These are phyloP conservation scores for Copsychus sechellarum DNA, from an alignment of 2,113 vertebrate species.

Conservation along the genomic window DNA sequence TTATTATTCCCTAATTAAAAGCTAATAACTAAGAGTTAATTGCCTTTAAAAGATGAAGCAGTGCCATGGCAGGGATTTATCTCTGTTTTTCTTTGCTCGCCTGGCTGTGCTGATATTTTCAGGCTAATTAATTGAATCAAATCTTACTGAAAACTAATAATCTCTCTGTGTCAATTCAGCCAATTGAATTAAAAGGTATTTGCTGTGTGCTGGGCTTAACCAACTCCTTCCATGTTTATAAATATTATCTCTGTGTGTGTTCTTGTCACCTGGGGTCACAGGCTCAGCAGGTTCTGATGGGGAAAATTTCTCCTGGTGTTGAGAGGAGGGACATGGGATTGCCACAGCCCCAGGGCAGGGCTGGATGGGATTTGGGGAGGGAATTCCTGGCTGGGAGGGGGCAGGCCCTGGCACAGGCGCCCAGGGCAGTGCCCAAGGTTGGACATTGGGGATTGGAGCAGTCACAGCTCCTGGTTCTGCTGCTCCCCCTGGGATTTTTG, in stretches of 20 bases:
- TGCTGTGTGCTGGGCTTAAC: background rate
- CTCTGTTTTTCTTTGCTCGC: conserved; percentile 70
- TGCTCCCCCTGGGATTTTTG: rapidly evolving
- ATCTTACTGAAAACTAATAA: conserved; percentile 66
- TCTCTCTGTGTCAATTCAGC: conserved; percentile 9
- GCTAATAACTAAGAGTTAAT: conserved; percentile 82
- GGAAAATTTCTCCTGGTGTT: background rate
- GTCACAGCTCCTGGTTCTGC: rapidly evolving
- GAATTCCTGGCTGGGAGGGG: rapidly evolving
- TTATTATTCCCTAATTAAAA: conserved; percentile 82
- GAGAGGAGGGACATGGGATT: background rate
- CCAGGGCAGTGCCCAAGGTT: background rate
- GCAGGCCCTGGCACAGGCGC: background rate
- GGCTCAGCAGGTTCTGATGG: background rate
- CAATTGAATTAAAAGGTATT: conserved; percentile 49
- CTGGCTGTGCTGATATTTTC: conserved; percentile 71
- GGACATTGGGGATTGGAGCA: background rate
- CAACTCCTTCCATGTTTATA: too few relatives aligned
- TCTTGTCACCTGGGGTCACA: background rate
- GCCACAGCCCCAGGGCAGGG: background rate
- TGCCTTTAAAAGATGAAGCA: conserved; percentile 78
- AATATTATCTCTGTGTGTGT: rapidly evolving
- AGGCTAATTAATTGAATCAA: conserved; percentile 76
- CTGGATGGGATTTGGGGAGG: rapidly evolving
- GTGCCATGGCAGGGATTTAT: conserved; percentile 71